These are phyloP conservation scores for Australoheros scitulus DNA, from an alignment of 2,113 vertebrate genomes.

Conservation along the genomic window DNA sequence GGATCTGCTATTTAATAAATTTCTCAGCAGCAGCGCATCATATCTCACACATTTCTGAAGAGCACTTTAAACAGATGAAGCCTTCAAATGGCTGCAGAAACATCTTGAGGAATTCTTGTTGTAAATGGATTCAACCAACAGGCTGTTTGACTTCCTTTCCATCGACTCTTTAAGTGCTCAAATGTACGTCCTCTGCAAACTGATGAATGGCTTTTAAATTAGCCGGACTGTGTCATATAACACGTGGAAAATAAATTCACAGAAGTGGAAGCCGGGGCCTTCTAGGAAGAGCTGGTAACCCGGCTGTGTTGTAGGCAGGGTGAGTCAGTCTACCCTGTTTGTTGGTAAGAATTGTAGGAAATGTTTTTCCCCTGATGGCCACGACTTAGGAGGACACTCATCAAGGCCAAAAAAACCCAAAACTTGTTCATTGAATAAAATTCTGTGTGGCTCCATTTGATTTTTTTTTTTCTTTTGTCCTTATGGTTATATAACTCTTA, in stretches of 20 bases:
- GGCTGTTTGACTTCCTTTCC: not conserved
- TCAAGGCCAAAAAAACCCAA: not conserved
- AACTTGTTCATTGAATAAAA: not conserved
- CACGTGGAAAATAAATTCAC: not conserved
- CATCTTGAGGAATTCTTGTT: not conserved
- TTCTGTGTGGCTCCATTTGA: not conserved
- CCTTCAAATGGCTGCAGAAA: not conserved
- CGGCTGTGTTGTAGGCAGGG: not conserved
- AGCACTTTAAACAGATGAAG: constrained; percentile 16
- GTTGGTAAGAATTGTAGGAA: no score
- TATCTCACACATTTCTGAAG: not conserved
- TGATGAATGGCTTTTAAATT: constrained; percentile 27
- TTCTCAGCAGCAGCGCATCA: not conserved
- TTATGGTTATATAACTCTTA: not conserved
- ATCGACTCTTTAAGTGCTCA: constrained; percentile 43
- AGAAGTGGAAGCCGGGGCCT: not conserved
- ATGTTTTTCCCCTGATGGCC: not conserved
- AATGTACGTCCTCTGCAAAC: constrained; percentile 25
- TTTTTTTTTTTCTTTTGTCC: not conserved
- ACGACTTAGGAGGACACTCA: not conserved
- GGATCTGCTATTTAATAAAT: not conserved
- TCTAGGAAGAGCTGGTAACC: not conserved
- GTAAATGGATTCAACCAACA: not conserved
- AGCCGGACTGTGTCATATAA: not conserved
- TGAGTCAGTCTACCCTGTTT: not conserved